These are phyloP conservation scores for Lottia scabra DNA, from an alignment of 2,888 invertebrate genomes.

Conservation along the genomic window DNA sequence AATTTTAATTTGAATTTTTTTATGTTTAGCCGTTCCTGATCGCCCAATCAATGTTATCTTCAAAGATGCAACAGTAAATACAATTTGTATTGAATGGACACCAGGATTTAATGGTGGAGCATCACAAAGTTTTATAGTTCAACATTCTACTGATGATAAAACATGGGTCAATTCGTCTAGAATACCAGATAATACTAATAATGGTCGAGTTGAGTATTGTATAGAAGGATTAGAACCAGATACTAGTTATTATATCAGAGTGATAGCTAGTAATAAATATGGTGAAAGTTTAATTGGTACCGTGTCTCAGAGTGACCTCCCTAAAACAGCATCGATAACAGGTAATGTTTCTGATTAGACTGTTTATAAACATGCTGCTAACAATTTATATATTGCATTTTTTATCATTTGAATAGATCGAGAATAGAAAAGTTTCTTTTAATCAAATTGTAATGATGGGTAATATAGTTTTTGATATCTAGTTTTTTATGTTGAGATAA, in stretches of 20 bases:
- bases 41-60: background rate
- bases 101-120: constrained; percentile 4
- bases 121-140: background rate
- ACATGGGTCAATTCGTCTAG: background rate
- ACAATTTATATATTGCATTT: no score
- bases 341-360: no score
- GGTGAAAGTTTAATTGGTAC: background rate
- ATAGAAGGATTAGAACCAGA: background rate
- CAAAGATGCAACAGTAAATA: background rate
- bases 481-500: no score
- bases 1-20: no score
- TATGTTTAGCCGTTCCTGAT: background rate
- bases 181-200: background rate
- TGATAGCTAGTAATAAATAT: constrained; percentile 3
- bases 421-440: no score
- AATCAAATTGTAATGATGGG: no score
- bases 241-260: background rate
- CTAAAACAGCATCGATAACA: no score
- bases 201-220: background rate
- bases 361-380: no score
- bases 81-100: background rate
- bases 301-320: no score
- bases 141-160: background rate
- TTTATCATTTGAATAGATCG: no score
- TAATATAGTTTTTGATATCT: no score